Evolutionary conservation across 1,140 invertebrate genomes (phyloP).

Genomic region (Diorhabda carinulata): DNA sequence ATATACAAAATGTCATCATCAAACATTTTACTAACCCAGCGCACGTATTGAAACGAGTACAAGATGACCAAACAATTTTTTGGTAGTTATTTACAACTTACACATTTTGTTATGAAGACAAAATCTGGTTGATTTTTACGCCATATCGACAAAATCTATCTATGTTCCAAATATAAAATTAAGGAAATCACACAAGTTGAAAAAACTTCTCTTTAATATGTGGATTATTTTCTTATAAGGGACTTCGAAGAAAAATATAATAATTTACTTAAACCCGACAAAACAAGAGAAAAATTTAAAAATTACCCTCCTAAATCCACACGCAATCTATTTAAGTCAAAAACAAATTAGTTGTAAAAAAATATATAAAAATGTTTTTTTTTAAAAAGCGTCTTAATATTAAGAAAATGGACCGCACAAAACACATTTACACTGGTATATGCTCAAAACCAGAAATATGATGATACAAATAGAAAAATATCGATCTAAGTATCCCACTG

Average conservation of each 20-base stretch:
- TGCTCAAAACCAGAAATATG: conserved; percentile 20
- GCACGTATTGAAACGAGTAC: background rate
- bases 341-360: conserved; percentile 8
- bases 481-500: conserved; percentile 26
- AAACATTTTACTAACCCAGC: background rate
- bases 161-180: no score
- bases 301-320: conserved; percentile 13
- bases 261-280: background rate
- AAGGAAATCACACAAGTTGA: no score
- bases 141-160: no score
- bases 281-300: background rate
- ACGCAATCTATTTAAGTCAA: conserved; percentile 18
- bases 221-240: background rate
- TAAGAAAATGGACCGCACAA: conserved; percentile 21
- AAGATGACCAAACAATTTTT: background rate
- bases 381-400: conserved; percentile 12
- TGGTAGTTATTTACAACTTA: background rate
- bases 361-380: conserved; percentile 15
- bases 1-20: background rate
- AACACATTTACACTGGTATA: conserved; percentile 28
- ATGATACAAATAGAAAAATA: conserved; percentile 41
- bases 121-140: no score
- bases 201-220: no score
- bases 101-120: no score
- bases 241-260: background rate